Evolutionary conservation across 2,113 vertebrate genomes (phyloP).

Genomic region (Ia io): DNA sequence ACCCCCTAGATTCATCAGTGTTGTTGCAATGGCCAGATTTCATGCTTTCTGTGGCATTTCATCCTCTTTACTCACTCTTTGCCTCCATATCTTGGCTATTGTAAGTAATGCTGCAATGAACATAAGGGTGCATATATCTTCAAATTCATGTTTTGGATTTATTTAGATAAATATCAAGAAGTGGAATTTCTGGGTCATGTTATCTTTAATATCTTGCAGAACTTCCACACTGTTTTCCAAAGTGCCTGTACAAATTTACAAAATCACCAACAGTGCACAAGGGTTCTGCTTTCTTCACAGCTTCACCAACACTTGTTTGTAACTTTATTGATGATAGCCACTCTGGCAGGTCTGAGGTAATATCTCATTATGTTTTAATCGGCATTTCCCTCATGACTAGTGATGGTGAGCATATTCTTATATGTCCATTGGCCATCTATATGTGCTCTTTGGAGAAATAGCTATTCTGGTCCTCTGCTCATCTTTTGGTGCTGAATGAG

Average conservation of each 20-base stretch:
- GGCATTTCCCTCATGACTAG: neutral
- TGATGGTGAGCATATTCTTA: neutral
- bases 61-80: neutral
- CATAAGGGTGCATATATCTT: neutral
- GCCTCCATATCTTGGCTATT: neutral
- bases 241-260: neutral
- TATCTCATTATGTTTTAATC: neutral
- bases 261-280: neutral
- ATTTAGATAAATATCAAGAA: neutral
- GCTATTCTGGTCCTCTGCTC: neutral
- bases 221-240: neutral
- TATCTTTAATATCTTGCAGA: neutral
- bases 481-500: neutral
- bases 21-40: neutral
- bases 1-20: neutral
- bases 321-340: neutral
- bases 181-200: neutral
- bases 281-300: neutral
- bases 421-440: too few species aligned
- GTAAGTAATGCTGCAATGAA: neutral
- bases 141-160: neutral
- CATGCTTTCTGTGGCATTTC: neutral
- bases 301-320: neutral
- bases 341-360: neutral
- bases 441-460: neutral